Conservation (phyloP, 2,113 vertebrate genomes). For the Gorsachius goisagi region DNA sequence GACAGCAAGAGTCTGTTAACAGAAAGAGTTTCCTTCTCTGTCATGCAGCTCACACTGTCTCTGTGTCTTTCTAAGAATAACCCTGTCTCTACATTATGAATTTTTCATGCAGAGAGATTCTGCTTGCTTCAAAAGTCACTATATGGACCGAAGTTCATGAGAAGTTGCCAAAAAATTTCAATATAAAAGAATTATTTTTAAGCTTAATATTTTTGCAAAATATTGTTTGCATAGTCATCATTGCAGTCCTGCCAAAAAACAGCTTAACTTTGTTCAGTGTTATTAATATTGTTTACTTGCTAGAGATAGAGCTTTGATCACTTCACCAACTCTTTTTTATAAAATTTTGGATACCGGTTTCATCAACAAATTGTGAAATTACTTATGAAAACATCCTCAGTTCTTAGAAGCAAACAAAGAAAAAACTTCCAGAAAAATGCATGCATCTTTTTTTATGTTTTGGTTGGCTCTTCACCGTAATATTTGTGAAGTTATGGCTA, state of each 20-base stretch:
- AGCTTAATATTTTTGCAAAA: not conserved
- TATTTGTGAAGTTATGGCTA: not conserved
- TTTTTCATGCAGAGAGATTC: not conserved
- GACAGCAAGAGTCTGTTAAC: not conserved
- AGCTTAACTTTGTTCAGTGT: not conserved
- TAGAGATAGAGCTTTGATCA: not conserved
- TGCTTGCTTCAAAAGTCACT: not conserved
- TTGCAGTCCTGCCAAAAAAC: not conserved
- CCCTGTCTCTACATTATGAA: not conserved
- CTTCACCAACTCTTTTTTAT: not conserved
- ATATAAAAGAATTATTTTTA: not conserved
- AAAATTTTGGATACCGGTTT: not conserved
- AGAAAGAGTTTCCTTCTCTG: not conserved
- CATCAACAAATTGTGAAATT: not conserved
- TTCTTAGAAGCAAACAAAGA: not conserved
- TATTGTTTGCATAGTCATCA: not conserved
- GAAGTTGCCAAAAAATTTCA: not conserved
- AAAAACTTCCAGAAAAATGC: not conserved
- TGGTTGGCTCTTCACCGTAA: not conserved
- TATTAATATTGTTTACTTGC: not conserved
- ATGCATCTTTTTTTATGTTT: not conserved
- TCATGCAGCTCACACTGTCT: not conserved
- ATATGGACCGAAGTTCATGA: not conserved
- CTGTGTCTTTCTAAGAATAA: not conserved
- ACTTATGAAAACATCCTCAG: not conserved